Evolutionary conservation across 2,888 invertebrate genomes (phyloP).

Genomic region (Psylliodes chrysocephalus): DNA sequence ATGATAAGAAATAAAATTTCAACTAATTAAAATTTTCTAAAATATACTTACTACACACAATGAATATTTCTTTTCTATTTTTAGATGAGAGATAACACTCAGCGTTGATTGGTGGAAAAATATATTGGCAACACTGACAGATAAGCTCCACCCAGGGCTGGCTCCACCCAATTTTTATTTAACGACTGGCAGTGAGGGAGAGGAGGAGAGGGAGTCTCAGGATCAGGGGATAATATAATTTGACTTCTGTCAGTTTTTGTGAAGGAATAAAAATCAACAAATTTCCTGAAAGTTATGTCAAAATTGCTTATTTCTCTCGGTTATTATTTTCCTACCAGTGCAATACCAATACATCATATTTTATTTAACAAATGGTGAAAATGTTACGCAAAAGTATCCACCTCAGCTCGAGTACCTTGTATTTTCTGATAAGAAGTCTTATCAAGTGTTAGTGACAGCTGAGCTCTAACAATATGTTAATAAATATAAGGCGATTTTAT

Average conservation of each 20-base stretch:
- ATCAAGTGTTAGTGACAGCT: constrained; percentile 44
- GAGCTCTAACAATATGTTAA: constrained; percentile 51
- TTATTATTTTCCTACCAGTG: not conserved
- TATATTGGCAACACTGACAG: not conserved
- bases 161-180: too few species aligned
- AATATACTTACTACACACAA: too few species aligned
- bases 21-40: too few species aligned
- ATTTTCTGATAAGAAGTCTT: constrained; percentile 34
- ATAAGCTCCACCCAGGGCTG: not conserved
- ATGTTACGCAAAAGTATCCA: constrained; percentile 11
- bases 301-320: not conserved
- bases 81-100: too few species aligned
- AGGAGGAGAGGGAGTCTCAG: too few species aligned
- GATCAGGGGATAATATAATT: not conserved
- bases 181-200: too few species aligned
- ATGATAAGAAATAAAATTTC: too few species aligned
- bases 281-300: constrained; percentile 14
- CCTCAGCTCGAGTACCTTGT: constrained; percentile 12
- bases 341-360: not conserved
- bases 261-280: constrained; percentile 15
- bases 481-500: constrained; percentile 49
- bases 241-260: constrained; percentile 20
- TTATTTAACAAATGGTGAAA: constrained; percentile 13
- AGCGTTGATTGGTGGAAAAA: too few species aligned
- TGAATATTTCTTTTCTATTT: too few species aligned